Percentiles rank a stretch among this genome's conserved stretches.
Evolutionary conservation across 1,140 invertebrate species (phyloP).

Genomic region (Pemphigus obesinymphae): DNA sequence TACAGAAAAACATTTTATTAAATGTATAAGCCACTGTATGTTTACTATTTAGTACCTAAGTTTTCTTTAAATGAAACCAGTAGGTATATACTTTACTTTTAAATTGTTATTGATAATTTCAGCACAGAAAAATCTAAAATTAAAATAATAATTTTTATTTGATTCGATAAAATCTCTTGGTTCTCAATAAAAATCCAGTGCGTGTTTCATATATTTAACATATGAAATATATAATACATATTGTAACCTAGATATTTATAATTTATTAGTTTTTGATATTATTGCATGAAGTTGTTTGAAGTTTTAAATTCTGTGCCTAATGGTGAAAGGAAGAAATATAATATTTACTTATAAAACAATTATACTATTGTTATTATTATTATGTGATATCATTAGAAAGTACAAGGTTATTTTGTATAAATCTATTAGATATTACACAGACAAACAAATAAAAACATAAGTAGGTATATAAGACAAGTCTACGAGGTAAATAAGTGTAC

Average conservation of each 20-base stretch:
- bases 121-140: too few species aligned
- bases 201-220: neutral
- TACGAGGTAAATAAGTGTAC: neutral
- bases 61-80: too few species aligned
- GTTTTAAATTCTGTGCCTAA: neutral
- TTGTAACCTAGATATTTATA: neutral
- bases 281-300: neutral
- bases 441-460: neutral
- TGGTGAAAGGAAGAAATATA: constrained; percentile 7
- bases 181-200: neutral
- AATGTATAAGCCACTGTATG: too few species aligned
- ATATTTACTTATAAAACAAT: constrained; percentile 13
- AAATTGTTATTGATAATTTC: too few species aligned
- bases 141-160: too few species aligned
- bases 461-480: neutral
- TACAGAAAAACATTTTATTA: too few species aligned
- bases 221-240: too few species aligned
- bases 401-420: neutral
- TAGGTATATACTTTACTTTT: too few species aligned
- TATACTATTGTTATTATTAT: neutral
- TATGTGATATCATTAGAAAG: constrained; percentile 1
- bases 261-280: neutral
- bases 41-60: too few species aligned
- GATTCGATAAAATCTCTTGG: too few species aligned
- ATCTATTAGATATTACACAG: neutral